Evolutionary conservation across 37 sponge, comb jelly and placozoan genomes (phyloP), one percentile per base, ranked within the genome.

Genomic region (Spongilla lacustris): DNA sequence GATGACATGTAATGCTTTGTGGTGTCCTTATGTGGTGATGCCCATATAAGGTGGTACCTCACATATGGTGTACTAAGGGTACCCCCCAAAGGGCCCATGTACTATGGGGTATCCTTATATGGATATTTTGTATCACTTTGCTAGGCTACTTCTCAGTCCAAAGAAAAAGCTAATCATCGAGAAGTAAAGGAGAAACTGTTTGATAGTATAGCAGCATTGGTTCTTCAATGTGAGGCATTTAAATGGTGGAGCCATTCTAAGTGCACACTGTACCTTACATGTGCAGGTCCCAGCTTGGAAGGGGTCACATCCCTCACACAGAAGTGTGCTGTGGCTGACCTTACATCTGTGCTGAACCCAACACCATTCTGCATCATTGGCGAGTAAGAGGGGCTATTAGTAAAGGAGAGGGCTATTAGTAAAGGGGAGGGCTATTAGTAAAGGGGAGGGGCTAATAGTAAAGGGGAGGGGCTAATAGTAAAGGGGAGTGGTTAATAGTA

Each of bases 161-260:
- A 27, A 26, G 14, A 36, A 49, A 36, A 69, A 86, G 81, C 49
- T 27, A 34, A 86, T 35, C 38, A 71, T 86, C 12, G 22, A 84
- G 34, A 49, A 50, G 38, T 23, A 75, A 81, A 84, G 36, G 88
- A 89, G 36, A 79, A 72, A 29, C 35, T 81, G 24, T 93, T 90
- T 81, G 94, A 93, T 71, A 76, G 58, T n/a, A 75, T 93, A 22
- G 69, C 86, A 26, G 87, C 94, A 34, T 69, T 80, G 36, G 78
- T 72, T 19, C 67, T 93, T 50, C 85, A 90, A 33, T 83, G 94
- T 93, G 36, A 85, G 91, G 67, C 75, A 74, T 24, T 34, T 2
- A 32, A 73, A 32, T 17, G 73, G 73, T 73, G 73, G 28, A 33
- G 73, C 73, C 73, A 25, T 27, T 33, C 27, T 31, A 36, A 32